Conservation (phyloP, 2,797 vertebrate species). For the Falco peregrinus region DNA sequence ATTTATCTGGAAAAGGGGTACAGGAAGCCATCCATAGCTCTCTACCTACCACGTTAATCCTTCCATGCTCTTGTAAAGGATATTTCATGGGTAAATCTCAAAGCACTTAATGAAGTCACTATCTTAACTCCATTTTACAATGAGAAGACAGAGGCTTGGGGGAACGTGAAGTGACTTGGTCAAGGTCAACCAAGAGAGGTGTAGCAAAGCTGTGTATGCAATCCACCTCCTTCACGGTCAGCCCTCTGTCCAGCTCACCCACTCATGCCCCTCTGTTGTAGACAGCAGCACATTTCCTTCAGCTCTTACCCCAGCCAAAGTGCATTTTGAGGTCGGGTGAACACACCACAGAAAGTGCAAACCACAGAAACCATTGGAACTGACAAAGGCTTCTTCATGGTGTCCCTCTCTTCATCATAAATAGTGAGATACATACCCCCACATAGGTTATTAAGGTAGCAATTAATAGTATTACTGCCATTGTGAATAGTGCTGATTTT, state of each 20-base stretch:
- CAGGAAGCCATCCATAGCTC: background rate
- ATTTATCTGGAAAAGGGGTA: slow-evolving; percentile 44
- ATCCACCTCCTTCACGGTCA: background rate
- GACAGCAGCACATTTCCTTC: background rate
- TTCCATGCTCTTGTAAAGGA: background rate
- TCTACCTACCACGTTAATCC: background rate
- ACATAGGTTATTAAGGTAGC: background rate
- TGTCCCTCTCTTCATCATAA: background rate
- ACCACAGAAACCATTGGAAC: background rate
- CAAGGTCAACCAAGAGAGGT: background rate
- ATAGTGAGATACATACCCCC: background rate
- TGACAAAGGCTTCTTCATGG: background rate
- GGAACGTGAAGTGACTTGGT: background rate
- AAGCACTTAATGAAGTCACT: background rate
- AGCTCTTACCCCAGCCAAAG: background rate
- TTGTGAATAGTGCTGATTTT: background rate
- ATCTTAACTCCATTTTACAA: background rate
- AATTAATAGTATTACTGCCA: background rate
- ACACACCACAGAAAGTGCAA: background rate
- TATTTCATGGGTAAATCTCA: background rate
- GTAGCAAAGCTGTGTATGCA: background rate
- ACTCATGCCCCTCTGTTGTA: background rate
- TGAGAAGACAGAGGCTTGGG: background rate
- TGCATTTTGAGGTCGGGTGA: background rate
- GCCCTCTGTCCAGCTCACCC: background rate